Conservation (phyloP, 2,888 invertebrate species). For the Tuta absoluta region DNA sequence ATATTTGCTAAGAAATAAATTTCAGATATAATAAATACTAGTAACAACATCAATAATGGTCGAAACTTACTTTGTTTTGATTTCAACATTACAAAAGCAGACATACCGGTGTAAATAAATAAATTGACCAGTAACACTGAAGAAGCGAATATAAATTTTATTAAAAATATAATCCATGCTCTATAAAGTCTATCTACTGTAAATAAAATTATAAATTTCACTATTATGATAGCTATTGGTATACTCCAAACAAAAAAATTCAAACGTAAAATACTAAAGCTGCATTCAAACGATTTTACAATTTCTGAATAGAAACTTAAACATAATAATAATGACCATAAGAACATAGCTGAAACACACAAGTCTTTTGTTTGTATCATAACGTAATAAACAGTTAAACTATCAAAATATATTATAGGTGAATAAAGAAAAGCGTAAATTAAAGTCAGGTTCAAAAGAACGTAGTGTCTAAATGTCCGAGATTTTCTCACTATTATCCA, state of each 20-base stretch:
- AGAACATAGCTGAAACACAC: neutral
- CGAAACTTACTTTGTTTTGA: neutral
- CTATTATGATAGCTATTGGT: neutral
- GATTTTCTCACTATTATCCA: slow-evolving; percentile 3
- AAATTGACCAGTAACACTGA: neutral
- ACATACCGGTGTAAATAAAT: neutral
- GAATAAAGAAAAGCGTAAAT: neutral
- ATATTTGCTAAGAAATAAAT: neutral
- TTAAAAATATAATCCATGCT: no score
- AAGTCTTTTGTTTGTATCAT: neutral
- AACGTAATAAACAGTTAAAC: neutral
- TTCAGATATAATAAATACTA: neutral
- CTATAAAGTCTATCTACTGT: neutral
- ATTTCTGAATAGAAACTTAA: slow-evolving; percentile 3
- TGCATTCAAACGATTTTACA: neutral
- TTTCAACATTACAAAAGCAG: neutral
- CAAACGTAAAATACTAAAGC: neutral
- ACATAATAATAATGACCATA: neutral
- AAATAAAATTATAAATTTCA: neutral
- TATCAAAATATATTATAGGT: neutral
- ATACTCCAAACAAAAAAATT: neutral
- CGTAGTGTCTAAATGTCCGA: neutral
- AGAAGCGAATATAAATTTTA: neutral
- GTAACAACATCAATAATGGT: neutral
- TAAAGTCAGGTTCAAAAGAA: neutral